Evolutionary conservation across 92 coral and sea anemone genomes (phyloP).

Genomic region (Porites rus): DNA sequence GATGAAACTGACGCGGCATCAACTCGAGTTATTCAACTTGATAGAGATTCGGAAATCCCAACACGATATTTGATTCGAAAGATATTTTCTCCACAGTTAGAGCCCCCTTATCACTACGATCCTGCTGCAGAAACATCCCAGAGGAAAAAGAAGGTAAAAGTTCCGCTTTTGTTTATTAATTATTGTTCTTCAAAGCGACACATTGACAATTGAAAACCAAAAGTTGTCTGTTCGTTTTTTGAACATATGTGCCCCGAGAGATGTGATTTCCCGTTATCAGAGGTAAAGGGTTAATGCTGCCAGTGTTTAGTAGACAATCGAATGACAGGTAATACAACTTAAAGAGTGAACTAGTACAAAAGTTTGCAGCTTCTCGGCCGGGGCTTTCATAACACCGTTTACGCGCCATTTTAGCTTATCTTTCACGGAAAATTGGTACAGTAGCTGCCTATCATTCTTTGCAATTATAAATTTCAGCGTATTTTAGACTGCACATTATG

Average conservation of each 20-base stretch:
- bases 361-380: not conserved
- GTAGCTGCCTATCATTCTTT: too few relatives aligned
- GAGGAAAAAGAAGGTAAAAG: constrained; percentile 77
- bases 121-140: constrained; percentile 77
- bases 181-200: constrained; percentile 23
- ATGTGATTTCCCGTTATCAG: constrained; percentile 40
- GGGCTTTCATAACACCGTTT: not conserved
- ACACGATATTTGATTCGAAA: constrained; percentile 78
- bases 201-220: constrained; percentile 15
- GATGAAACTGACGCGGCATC: constrained; percentile 87
- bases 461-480: not conserved
- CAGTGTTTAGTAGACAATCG: constrained; percentile 31
- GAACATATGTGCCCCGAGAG: constrained; percentile 30
- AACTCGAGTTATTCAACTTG: constrained; percentile 67
- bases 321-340: not conserved
- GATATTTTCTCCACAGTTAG: constrained; percentile 85
- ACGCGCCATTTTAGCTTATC: too few relatives aligned
- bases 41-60: constrained; percentile 81
- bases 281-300: constrained; percentile 27
- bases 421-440: not conserved
- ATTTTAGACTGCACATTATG: constrained; percentile 11
- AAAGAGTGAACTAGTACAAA: not conserved
- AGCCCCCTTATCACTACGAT: constrained; percentile 81
- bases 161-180: constrained; percentile 7
- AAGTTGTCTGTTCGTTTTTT: constrained; percentile 30